Base-by-base conservation (phyloP, 2,888 invertebrate genomes). In the Microplitis manilae region DNA sequence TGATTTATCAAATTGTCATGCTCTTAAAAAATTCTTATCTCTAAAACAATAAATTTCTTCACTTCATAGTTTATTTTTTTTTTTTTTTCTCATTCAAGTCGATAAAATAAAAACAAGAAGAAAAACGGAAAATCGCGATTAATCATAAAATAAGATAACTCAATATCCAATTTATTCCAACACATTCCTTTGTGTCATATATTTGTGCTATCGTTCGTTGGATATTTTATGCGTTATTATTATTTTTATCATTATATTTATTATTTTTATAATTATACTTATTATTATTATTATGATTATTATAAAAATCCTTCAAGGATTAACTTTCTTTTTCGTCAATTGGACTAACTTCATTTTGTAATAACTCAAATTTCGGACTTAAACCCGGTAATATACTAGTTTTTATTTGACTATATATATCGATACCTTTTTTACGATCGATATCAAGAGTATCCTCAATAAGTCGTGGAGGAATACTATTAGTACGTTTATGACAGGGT, bases 341-440 rank as follows among this genome's bases (percentile, higher is more conserved):
- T 39, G 88, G 89, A 62, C 92, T 92, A 60, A 90, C 90, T 70
- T 93, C 93, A 84, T 93, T 92, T 79, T 90, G 90, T 20, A 93
- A 86, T 80, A 92, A 91, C 85, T 93, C 93, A 84, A 93, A 93
- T 83, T 92, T 93, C 0, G 92, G 92, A n/a, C 92, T 92, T 1
- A 90, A 90, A 38, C 90, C 88, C 0, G 92, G 91, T 4, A 91
- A 83, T 67, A 93, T 91, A 13, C 90, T 91, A 67, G 93, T 92
- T 81, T 91, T 92, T 9, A 93, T 91, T 76, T 92, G 91, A 65
- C 92, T 92, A 81, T 92, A 93, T 80, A 92, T 88, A 79, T 93
- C 93, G 50, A 89, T 81, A 6, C 90, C 87, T 65, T 87, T 88
- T 72, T 88, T 84, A 6, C 86, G 85, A 68, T 82, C 83, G 17